A percentile compares a stretch with the other conserved stretches of the same genome.
phyloP scores from a whole-genome alignment of 2,797 vertebrate genomes.

The Ataeniobius toweri region DNA sequence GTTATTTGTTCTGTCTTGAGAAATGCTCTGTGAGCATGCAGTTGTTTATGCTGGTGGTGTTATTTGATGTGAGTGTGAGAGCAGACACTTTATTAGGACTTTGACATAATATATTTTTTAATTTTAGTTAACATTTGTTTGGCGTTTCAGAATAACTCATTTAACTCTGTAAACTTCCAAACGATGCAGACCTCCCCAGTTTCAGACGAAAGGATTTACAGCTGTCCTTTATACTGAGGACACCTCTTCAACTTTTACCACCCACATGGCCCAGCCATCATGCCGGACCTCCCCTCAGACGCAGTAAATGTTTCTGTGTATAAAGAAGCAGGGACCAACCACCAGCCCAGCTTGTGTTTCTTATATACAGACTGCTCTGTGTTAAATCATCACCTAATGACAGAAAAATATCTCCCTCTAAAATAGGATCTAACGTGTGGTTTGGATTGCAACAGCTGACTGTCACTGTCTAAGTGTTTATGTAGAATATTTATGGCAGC shows the following conservation, averaged over 20 bases:
- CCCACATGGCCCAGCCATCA: slow-evolving; percentile 48
- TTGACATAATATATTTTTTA: background rate
- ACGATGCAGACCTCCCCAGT: slow-evolving; percentile 6
- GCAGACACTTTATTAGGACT: background rate
- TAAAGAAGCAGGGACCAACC: slow-evolving; percentile 15
- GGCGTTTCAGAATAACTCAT: background rate
- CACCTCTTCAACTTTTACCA: slow-evolving; percentile 31
- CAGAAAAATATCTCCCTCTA: slow-evolving; percentile 30
- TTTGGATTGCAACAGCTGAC: slow-evolving; percentile 55
- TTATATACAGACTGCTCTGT: slow-evolving; percentile 37
- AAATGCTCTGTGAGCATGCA: no score
- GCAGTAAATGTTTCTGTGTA: slow-evolving; percentile 8
- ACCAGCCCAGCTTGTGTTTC: slow-evolving; percentile 41
- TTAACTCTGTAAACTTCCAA: background rate
- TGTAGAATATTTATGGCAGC: slow-evolving; percentile 25
- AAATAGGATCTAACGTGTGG: slow-evolving; percentile 37
- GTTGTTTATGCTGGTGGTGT: background rate
- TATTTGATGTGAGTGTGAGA: background rate
- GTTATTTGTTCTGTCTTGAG: background rate
- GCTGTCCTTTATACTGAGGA: slow-evolving; percentile 34
- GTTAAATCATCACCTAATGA: slow-evolving; percentile 58
- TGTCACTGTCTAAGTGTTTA: slow-evolving; percentile 38
- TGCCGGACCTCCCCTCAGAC: slow-evolving; percentile 15
- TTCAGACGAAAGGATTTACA: slow-evolving; percentile 27
- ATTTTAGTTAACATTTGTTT: background rate